phyloP scores from a whole-genome alignment of 2,113 vertebrate species.

The Hyla sarda region DNA sequence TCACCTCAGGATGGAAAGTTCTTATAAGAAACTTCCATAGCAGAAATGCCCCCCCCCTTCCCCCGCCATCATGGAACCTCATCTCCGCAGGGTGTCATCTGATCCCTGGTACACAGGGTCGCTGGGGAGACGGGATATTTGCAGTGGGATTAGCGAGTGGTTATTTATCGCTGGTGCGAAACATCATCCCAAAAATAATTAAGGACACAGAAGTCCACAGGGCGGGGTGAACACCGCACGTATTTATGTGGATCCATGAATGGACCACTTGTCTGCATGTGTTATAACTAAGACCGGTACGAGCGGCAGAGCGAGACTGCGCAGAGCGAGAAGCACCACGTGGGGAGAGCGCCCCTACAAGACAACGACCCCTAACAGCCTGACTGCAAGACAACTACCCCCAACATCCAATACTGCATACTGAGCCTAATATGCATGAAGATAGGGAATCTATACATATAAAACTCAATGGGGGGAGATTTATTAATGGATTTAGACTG shows the following conservation, averaged over 20 bases:
- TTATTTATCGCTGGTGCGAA: too few relatives aligned
- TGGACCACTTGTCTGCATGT: not conserved
- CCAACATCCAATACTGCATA: too few relatives aligned
- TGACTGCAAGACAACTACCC: not conserved
- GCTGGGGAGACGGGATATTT: not conserved
- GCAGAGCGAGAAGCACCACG: not conserved
- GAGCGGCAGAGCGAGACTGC: not conserved
- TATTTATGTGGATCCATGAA: not conserved
- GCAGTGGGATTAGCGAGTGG: constrained; percentile 1
- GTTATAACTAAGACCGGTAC: not conserved
- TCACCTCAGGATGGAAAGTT: not conserved
- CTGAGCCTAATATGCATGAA: too few relatives aligned
- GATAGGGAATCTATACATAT: too few relatives aligned
- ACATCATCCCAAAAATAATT: too few relatives aligned
- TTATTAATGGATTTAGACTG: too few relatives aligned
- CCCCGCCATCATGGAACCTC: not conserved
- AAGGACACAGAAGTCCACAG: too few relatives aligned
- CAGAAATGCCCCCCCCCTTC: not conserved
- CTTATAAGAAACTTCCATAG: not conserved
- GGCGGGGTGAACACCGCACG: not conserved
- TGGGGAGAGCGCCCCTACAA: not conserved
- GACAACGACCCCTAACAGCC: not conserved
- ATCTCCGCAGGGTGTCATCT: not conserved
- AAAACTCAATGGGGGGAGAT: too few relatives aligned
- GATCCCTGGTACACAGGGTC: not conserved